phyloP scores from a whole-genome alignment of 2,888 invertebrate genomes.

The Philopedon plagiatum region DNA sequence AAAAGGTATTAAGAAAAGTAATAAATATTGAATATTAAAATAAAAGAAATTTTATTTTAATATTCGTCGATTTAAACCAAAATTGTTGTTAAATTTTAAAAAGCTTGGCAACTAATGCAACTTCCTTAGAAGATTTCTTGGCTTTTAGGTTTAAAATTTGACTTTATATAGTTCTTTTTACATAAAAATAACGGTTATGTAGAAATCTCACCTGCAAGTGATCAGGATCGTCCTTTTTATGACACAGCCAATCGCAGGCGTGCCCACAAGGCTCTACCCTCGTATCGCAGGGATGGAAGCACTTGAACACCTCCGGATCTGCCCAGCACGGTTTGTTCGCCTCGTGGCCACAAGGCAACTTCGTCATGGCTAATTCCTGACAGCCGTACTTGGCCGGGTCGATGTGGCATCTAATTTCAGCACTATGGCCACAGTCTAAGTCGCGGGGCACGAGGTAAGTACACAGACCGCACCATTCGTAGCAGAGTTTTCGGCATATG shows the following conservation, averaged over 20 bases:
- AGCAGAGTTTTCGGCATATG: conserved; percentile 71
- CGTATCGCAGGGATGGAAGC: conserved; percentile 70
- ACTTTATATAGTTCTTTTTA: no score
- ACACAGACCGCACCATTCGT: conserved; percentile 69
- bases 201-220: conserved; percentile 74
- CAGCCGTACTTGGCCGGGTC: conserved; percentile 66
- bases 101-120: no score
- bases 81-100: no score
- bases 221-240: conserved; percentile 73
- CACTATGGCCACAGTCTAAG: conserved; percentile 71
- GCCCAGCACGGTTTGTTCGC: conserved; percentile 68
- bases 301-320: conserved; percentile 64
- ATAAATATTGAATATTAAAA: no score
- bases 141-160: no score
- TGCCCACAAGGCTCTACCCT: conserved; percentile 77
- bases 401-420: conserved; percentile 68
- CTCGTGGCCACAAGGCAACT: conserved; percentile 65
- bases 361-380: conserved; percentile 54
- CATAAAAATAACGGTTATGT: no score
- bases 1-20: no score
- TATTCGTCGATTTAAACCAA: no score
- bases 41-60: no score
- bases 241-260: conserved; percentile 73
- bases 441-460: conserved; percentile 63
- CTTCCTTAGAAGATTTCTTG: no score